Evolutionary conservation across 2,888 invertebrate genomes (phyloP), one percentile per base, ranked within the genome.

Genomic region (Drosophila nr. fundita): DNA sequence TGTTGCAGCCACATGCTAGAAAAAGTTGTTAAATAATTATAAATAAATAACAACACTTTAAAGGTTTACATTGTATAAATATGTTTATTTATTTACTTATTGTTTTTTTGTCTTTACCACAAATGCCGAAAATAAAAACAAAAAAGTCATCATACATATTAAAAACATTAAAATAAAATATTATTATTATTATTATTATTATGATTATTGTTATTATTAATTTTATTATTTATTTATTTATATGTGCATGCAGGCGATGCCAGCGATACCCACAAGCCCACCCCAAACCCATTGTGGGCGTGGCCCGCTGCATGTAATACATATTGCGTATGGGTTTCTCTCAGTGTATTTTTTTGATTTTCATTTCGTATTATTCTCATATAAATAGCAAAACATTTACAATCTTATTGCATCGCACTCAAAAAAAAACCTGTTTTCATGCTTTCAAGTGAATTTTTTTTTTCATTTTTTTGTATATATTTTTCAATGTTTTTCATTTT

Each of bases 351-450:
- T 70, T 74, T 73, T 73, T 58, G 24, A 36, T 61, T 66, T 64
- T 66, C 55, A 63, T 73, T 68, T 52, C 29, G 36, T 60, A 42
- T 68, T 50, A 61, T 52, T 48, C 55, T 62, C 55, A 62, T 84
- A 82, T 83, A 88, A 88, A 90, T 89, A 87, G 78, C 73, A 87
- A 86, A 90, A 89, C 80, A 89, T 90, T 78, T 91, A 91, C 91
- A 90, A 91, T 91, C 90, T 90, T 90, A 90, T 90, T 90, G 89
- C 91, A 82, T 77, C 68, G 76, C 72, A 74, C 83, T 81, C 8
- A 15, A 75, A 78, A 73, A 64, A 81, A 84, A 79, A 66, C 49
- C 32, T 67, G 68, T 73, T 74, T 53, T 62, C 49, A 49, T 63
- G 73, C 61, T 52, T 67, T 55, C 45, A 42, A 55, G 8, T 59